These are phyloP conservation scores for Brachyhypopomus gauderio DNA, from an alignment of 2,113 vertebrate species.

Conservation along the genomic window DNA sequence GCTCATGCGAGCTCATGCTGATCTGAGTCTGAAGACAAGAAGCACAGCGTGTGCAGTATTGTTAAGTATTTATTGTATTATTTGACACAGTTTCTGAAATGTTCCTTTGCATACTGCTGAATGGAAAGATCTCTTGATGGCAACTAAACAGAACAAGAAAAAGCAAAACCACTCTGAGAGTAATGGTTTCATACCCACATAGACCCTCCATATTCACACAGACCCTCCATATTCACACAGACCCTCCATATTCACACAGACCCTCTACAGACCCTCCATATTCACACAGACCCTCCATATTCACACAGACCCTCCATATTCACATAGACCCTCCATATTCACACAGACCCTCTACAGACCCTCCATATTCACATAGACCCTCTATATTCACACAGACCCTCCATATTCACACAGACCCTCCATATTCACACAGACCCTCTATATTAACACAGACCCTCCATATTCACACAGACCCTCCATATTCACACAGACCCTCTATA, in stretches of 20 bases:
- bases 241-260: too few relatives aligned
- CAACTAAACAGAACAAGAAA: constrained; percentile 33
- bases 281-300: constrained; percentile 30
- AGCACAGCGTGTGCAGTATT: not conserved
- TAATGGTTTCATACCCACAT: constrained; percentile 32
- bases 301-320: not conserved
- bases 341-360: too few relatives aligned
- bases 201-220: too few relatives aligned
- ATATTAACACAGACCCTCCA: too few relatives aligned
- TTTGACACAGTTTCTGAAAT: constrained; percentile 23
- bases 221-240: too few relatives aligned
- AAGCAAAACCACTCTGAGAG: constrained; percentile 29
- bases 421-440: constrained; percentile 26
- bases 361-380: too few relatives aligned
- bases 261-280: constrained; percentile 38
- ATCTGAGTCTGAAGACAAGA: not conserved
- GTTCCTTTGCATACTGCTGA: constrained; percentile 33
- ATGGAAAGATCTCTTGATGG: constrained; percentile 48
- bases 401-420: constrained; percentile 5
- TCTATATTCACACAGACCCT: constrained; percentile 47
- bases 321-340: constrained; percentile 18
- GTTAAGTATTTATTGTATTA: too few relatives aligned
- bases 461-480: too few relatives aligned
- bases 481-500: too few relatives aligned
- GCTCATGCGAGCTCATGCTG: not conserved